A percentile compares a stretch with the other conserved stretches of the same genome.
Evolutionary conservation across 2,113 vertebrate species (phyloP).

Genomic region (Perca flavescens): DNA sequence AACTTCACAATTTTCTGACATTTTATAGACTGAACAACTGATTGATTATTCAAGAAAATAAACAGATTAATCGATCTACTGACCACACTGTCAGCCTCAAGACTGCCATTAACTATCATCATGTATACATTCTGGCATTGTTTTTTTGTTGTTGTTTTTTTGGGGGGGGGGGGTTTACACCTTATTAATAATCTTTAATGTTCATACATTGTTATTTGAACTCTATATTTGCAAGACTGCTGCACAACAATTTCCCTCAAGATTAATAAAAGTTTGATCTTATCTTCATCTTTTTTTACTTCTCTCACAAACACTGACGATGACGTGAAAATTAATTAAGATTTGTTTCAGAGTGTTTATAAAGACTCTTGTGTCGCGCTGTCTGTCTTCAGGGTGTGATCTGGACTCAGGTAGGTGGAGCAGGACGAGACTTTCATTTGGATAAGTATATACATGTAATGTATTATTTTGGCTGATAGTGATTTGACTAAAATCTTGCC

Average conservation of each 20-base stretch:
- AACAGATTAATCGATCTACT: too few species aligned
- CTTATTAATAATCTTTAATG: too few species aligned
- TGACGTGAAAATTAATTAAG: not conserved
- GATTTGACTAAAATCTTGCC: too few species aligned
- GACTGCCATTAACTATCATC: too few species aligned
- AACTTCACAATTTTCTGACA: too few species aligned
- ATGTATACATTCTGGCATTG: not conserved
- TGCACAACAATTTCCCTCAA: not conserved
- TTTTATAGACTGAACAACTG: too few species aligned
- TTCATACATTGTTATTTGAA: not conserved
- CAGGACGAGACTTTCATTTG: too few species aligned
- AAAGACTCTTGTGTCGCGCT: not conserved
- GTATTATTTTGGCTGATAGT: too few species aligned
- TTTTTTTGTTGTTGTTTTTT: not conserved
- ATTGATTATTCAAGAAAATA: too few species aligned
- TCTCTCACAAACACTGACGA: not conserved
- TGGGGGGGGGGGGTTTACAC: not conserved
- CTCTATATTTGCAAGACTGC: not conserved
- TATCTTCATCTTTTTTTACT: rapidly evolving
- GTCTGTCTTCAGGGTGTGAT: not conserved
- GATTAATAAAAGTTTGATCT: not conserved
- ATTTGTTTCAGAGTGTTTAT: not conserved
- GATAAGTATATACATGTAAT: too few species aligned
- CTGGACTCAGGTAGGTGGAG: conserved; percentile 51
- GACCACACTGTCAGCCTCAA: too few species aligned